Conservation (phyloP, 2,888 invertebrate genomes). For the Dicycla oo region DNA sequence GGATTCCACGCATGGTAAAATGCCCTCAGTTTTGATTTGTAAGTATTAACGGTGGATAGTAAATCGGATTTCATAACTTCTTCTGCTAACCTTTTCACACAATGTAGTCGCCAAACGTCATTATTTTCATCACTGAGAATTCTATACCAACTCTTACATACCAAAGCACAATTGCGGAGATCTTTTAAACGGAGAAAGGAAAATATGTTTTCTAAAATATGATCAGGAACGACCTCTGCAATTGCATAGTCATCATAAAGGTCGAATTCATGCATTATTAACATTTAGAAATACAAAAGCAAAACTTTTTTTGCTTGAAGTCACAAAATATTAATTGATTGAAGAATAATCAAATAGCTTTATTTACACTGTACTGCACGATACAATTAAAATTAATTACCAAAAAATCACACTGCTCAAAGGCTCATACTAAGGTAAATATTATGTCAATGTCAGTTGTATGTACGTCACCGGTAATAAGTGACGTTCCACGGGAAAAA, state of each 20-base stretch:
- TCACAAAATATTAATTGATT: constrained; percentile 15
- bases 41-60: constrained; percentile 96
- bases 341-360: background rate
- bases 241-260: constrained; percentile 88
- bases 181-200: constrained; percentile 97
- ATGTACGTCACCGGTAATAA: constrained; percentile 33
- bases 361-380: background rate
- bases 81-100: constrained; percentile 96
- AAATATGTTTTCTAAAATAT: constrained; percentile 97
- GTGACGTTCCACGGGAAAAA: no score
- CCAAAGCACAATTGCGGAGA: constrained; percentile 96
- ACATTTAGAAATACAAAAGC: constrained; percentile 41
- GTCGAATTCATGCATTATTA: constrained; percentile 72
- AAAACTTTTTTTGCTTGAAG: constrained; percentile 27
- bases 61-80: constrained; percentile 97
- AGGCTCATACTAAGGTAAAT: constrained; percentile 28
- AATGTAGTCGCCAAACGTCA: constrained; percentile 98
- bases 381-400: background rate
- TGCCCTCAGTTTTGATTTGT: constrained; percentile 98
- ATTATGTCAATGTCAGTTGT: constrained; percentile 33
- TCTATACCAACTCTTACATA: constrained; percentile 98
- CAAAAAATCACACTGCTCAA: background rate
- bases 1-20: constrained; percentile 99
- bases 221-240: constrained; percentile 93
- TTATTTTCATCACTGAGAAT: constrained; percentile 98